These are phyloP conservation scores for Anabacerthia variegaticeps DNA, from an alignment of 2,797 vertebrate species.

Conservation along the genomic window DNA sequence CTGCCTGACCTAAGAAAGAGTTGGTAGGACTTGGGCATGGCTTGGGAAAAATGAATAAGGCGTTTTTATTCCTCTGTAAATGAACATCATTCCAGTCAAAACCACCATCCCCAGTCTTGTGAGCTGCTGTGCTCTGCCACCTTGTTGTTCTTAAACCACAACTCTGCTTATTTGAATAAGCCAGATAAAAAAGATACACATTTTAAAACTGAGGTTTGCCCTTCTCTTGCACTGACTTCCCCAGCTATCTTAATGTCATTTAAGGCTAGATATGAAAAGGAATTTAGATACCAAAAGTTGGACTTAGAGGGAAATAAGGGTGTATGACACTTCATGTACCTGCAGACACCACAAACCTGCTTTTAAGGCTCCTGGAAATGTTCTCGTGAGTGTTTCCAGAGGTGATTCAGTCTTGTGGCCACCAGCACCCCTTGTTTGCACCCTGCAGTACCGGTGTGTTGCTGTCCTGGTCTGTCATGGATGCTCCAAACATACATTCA, in stretches of 20 bases:
- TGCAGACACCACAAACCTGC: background rate
- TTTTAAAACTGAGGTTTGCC: background rate
- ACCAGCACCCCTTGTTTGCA: background rate
- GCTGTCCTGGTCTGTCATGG: background rate
- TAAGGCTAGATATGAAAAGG: background rate
- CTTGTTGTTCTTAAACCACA: background rate
- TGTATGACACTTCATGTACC: background rate
- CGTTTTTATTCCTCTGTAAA: background rate
- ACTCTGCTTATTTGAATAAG: background rate
- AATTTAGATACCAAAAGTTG: background rate
- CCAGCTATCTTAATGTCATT: background rate
- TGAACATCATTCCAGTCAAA: background rate
- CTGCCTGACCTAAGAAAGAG: conserved; percentile 49
- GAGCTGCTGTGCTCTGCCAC: background rate
- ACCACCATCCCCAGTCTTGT: background rate
- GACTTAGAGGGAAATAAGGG: background rate
- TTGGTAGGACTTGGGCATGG: conserved; percentile 70
- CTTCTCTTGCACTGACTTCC: background rate
- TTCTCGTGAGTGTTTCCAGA: background rate
- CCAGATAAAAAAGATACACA: background rate
- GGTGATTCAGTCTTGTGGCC: background rate
- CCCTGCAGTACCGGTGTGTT: background rate
- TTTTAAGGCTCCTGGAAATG: background rate
- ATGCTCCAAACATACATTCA: background rate
- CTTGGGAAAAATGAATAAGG: background rate